Percentiles rank a stretch among this genome's conserved stretches.
Conservation (phyloP, 2,888 invertebrate genomes). For the Danaus chrysippus region DNA sequence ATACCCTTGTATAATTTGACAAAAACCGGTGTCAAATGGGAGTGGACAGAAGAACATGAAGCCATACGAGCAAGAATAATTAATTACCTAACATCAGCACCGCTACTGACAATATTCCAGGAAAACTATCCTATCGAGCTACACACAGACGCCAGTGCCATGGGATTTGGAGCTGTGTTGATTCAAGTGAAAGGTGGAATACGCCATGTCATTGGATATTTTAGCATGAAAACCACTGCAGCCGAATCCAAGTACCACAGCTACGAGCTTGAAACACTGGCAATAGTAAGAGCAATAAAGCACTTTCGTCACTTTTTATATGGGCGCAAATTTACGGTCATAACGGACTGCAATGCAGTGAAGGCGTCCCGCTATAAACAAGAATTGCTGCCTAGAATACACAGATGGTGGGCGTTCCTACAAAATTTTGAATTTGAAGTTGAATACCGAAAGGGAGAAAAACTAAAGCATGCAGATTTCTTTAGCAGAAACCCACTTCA, state of each 20-base stretch:
- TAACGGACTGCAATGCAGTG: constrained; percentile 36
- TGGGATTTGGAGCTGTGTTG: constrained; percentile 28
- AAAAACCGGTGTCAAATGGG: constrained; percentile 16
- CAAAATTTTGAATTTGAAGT: constrained; percentile 35
- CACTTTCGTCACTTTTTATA: constrained; percentile 36
- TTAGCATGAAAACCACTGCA: constrained; percentile 26
- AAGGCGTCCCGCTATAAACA: constrained; percentile 37
- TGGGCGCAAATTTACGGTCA: constrained; percentile 25
- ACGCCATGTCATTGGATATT: constrained; percentile 23
- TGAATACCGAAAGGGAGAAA: constrained; percentile 27
- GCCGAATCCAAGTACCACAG: constrained; percentile 29
- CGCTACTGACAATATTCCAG: constrained; percentile 13
- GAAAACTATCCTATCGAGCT: constrained; percentile 15
- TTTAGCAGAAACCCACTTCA: too few relatives aligned
- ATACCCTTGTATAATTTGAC: constrained; percentile 24
- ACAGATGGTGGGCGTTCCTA: constrained; percentile 22
- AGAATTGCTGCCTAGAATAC: constrained; percentile 36
- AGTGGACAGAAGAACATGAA: constrained; percentile 15
- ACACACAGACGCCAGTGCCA: constrained; percentile 32
- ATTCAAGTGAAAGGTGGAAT: constrained; percentile 17
- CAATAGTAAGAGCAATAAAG: constrained; percentile 32
- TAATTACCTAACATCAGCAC: constrained; percentile 12
- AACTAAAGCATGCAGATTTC: too few relatives aligned
- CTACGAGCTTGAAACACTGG: constrained; percentile 31
- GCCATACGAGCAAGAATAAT: constrained; percentile 8